These are phyloP conservation scores for Rhimphoctona megacephalus DNA, from an alignment of 2,888 invertebrate genomes.

Conservation along the genomic window DNA sequence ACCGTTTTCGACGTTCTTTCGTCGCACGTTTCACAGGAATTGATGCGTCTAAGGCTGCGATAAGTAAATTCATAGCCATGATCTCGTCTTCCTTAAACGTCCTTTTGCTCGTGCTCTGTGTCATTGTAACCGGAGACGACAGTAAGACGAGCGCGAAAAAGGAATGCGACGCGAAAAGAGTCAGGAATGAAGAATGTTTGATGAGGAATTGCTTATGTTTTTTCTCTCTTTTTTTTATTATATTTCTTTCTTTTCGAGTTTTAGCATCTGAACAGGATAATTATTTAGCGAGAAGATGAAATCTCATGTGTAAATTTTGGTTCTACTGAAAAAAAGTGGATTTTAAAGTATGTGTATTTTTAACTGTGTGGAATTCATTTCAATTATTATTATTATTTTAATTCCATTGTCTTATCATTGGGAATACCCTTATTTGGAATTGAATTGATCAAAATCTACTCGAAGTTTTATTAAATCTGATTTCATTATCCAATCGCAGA, in stretches of 20 bases:
- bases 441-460: no score
- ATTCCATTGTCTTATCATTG: no score
- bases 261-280: neutral
- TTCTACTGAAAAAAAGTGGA: no score
- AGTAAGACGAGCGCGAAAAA: conserved; percentile 35
- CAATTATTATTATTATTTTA: no score
- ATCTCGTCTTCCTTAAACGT: conserved; percentile 45
- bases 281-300: neutral
- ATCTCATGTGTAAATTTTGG: neutral
- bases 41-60: neutral
- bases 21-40: conserved; percentile 8
- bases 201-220: conserved; percentile 1
- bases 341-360: no score
- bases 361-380: no score
- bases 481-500: no score
- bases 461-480: no score
- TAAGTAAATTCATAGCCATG: conserved; percentile 31
- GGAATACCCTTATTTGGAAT: no score
- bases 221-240: neutral
- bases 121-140: conserved; percentile 41
- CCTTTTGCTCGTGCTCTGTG: conserved; percentile 20
- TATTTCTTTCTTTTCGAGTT: neutral
- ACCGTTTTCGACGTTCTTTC: neutral
- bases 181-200: conserved; percentile 27
- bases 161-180: conserved; percentile 33